These are phyloP conservation scores for Bufotes viridis DNA, from an alignment of 2,797 vertebrate genomes.

Conservation along the genomic window DNA sequence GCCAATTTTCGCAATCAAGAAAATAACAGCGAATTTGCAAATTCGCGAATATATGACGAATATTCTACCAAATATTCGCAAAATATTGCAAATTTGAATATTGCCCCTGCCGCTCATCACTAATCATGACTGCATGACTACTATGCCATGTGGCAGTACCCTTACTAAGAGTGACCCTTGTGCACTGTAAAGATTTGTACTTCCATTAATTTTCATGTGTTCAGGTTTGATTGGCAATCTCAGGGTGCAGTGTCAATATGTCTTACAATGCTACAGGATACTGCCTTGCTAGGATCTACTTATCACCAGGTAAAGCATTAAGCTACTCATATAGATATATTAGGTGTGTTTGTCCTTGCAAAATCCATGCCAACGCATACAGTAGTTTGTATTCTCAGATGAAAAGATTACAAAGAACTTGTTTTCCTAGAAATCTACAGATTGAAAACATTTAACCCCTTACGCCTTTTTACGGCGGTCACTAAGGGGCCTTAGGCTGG, in stretches of 20 bases:
- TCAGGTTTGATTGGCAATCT: constrained; percentile 25
- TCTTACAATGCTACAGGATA: neutral
- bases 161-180: neutral
- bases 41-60: too few relatives aligned
- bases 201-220: constrained; percentile 30
- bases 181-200: constrained; percentile 6
- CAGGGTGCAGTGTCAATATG: constrained; percentile 14
- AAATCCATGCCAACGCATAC: neutral
- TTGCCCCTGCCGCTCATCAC: too few relatives aligned
- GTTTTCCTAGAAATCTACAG: neutral
- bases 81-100: too few relatives aligned
- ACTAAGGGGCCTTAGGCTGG: too few relatives aligned
- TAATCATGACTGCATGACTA: too few relatives aligned
- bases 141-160: neutral
- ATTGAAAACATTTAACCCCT: neutral
- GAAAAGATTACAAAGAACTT: neutral
- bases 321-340: neutral
- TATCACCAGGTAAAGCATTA: constrained; percentile 4
- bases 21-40: too few relatives aligned
- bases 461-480: too few relatives aligned
- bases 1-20: too few relatives aligned
- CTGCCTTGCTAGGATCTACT: neutral
- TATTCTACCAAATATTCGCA: too few relatives aligned
- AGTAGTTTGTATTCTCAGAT: neutral
- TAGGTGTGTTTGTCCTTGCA: neutral